phyloP scores from a whole-genome alignment of 2,113 vertebrate species.

The Xyliphius kryptos region DNA sequence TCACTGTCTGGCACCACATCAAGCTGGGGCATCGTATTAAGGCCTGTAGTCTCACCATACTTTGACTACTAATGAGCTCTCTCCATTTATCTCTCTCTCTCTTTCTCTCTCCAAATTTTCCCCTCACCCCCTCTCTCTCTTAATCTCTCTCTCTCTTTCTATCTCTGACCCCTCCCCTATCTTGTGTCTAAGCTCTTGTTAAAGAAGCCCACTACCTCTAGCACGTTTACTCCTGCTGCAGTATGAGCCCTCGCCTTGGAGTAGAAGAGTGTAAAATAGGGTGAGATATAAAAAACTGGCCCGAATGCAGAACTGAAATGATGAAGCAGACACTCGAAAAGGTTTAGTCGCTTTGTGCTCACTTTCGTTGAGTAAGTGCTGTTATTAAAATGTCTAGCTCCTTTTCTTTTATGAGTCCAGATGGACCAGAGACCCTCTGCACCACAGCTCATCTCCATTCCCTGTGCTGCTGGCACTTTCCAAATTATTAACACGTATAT shows the following conservation, averaged over 20 bases:
- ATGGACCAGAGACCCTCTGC: background rate
- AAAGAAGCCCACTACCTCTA: constrained; percentile 9
- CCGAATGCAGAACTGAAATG: constrained; percentile 5
- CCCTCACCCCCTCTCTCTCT: background rate
- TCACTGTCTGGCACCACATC: no score
- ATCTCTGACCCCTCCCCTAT: constrained; percentile 6
- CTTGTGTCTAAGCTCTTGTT: constrained; percentile 18
- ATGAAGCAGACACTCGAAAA: background rate
- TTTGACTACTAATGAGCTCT: constrained; percentile 54
- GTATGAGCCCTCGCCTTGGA: background rate
- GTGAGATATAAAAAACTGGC: background rate
- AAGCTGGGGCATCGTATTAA: constrained; percentile 47
- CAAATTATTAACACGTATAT: constrained; percentile 23
- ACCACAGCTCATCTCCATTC: background rate
- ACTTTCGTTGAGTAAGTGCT: constrained; percentile 2
- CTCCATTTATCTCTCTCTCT: no score
- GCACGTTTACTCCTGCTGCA: background rate
- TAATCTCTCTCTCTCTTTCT: background rate
- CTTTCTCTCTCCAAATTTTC: constrained; percentile 11
- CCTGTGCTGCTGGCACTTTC: constrained; percentile 4
- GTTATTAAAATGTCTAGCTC: constrained; percentile 12
- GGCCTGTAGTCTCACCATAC: constrained; percentile 49
- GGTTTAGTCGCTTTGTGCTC: background rate
- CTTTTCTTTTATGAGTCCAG: background rate
- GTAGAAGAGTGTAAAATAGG: constrained; percentile 15